A percentile compares a stretch with the other conserved stretches of the same genome.
phyloP scores from a whole-genome alignment of 2,888 invertebrate genomes.

The Operophtera brumata region DNA sequence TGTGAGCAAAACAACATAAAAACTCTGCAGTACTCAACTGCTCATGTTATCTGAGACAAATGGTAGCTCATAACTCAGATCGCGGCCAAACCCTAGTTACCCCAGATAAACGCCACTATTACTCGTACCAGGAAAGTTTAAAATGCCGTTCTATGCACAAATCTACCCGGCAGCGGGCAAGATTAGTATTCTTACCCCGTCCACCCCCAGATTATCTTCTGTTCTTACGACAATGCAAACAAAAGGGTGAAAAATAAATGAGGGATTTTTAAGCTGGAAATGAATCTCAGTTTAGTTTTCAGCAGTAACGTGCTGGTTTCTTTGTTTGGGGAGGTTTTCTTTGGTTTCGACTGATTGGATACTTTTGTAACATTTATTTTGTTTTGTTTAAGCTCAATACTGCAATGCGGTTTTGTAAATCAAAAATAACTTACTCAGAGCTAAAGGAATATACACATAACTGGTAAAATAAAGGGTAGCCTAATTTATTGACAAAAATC shows the following conservation, averaged over 20 bases:
- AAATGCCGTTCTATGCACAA: constrained; percentile 20
- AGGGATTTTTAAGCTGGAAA: constrained; percentile 31
- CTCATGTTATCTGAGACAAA: neutral
- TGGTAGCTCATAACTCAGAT: neutral
- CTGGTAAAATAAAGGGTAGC: too few species aligned
- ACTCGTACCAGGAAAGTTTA: constrained; percentile 5
- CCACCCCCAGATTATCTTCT: constrained; percentile 33
- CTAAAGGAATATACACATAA: too few species aligned
- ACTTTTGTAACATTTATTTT: neutral
- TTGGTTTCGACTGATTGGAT: neutral
- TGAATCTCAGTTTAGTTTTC: constrained; percentile 8
- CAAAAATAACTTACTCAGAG: too few species aligned
- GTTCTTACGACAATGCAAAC: constrained; percentile 37
- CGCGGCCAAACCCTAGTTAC: constrained; percentile 9
- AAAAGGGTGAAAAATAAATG: constrained; percentile 35
- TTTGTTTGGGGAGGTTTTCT: neutral
- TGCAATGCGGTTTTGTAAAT: too few species aligned
- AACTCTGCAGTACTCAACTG: neutral
- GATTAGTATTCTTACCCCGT: constrained; percentile 35
- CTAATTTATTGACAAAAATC: too few species aligned
- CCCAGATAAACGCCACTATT: constrained; percentile 6
- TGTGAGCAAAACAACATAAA: too few species aligned
- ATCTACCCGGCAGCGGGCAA: constrained; percentile 19
- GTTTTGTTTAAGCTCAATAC: too few species aligned
- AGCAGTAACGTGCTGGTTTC: constrained; percentile 1